Conservation (phyloP, 2,797 vertebrate genomes). For the Acipenser transmontanus region DNA sequence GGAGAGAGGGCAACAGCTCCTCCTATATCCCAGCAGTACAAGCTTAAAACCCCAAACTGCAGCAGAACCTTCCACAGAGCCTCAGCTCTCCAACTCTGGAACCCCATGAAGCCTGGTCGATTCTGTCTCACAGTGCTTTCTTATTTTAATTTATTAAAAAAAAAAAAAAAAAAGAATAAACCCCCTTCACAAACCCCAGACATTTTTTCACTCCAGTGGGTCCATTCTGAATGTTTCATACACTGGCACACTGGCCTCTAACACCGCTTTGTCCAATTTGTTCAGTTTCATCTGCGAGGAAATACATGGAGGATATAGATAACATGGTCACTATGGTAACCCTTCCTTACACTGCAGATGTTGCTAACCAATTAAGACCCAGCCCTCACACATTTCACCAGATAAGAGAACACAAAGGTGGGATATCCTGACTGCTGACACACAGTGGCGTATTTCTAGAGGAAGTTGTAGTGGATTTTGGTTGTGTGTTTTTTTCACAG, state of each 20-base stretch:
- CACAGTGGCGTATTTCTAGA: not conserved
- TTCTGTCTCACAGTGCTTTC: too few species aligned
- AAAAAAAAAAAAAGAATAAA: too few species aligned
- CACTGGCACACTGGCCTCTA: not conserved
- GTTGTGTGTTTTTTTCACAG: conserved; percentile 25
- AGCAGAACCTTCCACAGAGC: conserved; percentile 10
- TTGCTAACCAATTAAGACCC: conserved; percentile 38
- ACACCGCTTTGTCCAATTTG: not conserved
- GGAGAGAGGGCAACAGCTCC: conserved; percentile 40
- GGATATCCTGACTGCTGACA: conserved; percentile 51
- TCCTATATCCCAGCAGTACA: conserved; percentile 37
- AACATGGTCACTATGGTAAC: conserved; percentile 66
- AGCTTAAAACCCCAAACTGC: conserved; percentile 43
- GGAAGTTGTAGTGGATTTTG: conserved; percentile 42
- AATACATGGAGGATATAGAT: conserved; percentile 77
- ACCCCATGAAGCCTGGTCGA: not conserved
- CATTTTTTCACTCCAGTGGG: too few species aligned
- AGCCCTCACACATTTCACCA: conserved; percentile 26
- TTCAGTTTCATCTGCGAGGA: conserved; percentile 52
- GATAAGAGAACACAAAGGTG: conserved; percentile 48
- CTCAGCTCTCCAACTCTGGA: conserved; percentile 1
- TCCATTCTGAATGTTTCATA: too few species aligned
- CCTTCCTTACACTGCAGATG: conserved; percentile 61
- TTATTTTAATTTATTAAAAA: too few species aligned
- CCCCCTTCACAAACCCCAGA: too few species aligned